Base-by-base conservation (phyloP, 2,888 invertebrate genomes). In the Rhyacophila evoluta region DNA sequence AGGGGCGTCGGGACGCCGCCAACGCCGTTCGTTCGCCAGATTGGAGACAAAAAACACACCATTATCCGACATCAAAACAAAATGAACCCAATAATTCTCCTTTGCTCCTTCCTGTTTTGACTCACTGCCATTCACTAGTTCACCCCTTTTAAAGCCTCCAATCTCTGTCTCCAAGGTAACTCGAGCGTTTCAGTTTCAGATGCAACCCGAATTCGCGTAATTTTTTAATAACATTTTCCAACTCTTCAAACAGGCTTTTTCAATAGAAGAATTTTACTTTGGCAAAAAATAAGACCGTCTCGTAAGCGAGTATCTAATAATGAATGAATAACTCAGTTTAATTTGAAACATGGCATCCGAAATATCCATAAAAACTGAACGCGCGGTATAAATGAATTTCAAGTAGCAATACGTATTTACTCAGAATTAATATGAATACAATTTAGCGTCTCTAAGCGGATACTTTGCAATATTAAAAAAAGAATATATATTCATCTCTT, bases 1-100 rank as follows among this genome's bases (percentile, higher is more conserved):
- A 25, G 12, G 28, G 38, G 39, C 37, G 33, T 29, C 4, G 11
- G 12, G 28, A 29, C 55, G 15, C 67, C 33, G 67, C 72, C 28
- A 72, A 74, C 74, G 67, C 41, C 33, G 33, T 72, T 27, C 75
- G 72, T 72, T 75, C 72, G 28, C 36, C 69, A 41, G 70, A 75
- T 72, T 37, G 75, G 25, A 81, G 74, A 76, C 74, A 78, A 78
- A 81, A 81, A 79, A 69, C 29, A 41, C 74, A 11, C 79, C 79
- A 78, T 76, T 78, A 78, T 78, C 78, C 75, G 78, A 75, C 74
- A 79, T 78, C 75, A 73, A 78, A 79, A 78, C 78, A 78, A 75
- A 79, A 79, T 75, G 81, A 79, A 79, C 72, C 79, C 81, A 81
- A 81, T 81, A 75, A 79, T 37, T 79, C 75, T 75, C 68, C 74